Conservation (phyloP, 2,888 invertebrate genomes). For the Tubulanus polymorphus region DNA sequence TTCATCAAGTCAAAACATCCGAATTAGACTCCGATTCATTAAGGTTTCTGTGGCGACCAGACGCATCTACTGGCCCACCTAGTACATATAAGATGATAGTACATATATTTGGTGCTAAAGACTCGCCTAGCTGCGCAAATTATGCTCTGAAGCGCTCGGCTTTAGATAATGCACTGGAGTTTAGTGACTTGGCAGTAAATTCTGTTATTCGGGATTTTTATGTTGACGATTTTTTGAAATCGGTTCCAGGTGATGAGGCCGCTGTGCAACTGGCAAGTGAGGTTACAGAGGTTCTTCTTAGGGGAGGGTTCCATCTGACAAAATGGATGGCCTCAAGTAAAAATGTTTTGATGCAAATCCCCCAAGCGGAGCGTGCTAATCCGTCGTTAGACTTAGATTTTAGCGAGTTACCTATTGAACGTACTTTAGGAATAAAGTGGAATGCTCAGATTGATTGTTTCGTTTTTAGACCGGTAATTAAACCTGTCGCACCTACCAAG, state of each 20-base stretch:
- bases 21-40: background rate
- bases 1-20: background rate
- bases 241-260: background rate
- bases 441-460: slow-evolving; percentile 1
- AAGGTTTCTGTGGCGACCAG: slow-evolving; percentile 1
- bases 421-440: slow-evolving; percentile 8
- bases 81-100: background rate
- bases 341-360: slow-evolving; percentile 4
- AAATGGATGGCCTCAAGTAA: slow-evolving; percentile 2
- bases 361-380: slow-evolving; percentile 1
- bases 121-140: slow-evolving; percentile 5
- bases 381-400: background rate
- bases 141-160: slow-evolving; percentile 3
- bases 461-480: background rate
- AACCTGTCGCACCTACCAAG: background rate
- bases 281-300: background rate
- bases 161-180: background rate
- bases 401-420: slow-evolving; percentile 1
- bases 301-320: slow-evolving; percentile 3
- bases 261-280: background rate
- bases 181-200: background rate
- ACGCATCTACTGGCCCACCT: background rate
- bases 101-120: slow-evolving; percentile 3
- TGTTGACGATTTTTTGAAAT: slow-evolving; percentile 7
- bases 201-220: slow-evolving; percentile 5